Evolutionary conservation across 2,888 invertebrate species (phyloP), one percentile per base, ranked within the genome.

Genomic region (Deladenus siricidicola): DNA sequence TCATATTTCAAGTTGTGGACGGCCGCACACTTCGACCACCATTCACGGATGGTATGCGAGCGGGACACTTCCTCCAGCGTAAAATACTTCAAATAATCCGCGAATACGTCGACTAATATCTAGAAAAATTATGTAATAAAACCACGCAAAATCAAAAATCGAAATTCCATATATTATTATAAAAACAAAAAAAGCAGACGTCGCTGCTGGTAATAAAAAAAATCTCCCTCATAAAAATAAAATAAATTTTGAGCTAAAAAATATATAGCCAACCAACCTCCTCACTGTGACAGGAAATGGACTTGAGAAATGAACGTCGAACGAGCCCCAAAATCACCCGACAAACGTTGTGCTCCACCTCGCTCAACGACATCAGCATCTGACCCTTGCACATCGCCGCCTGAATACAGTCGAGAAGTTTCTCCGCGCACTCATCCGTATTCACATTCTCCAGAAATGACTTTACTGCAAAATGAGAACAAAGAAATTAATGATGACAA

Each of bases 21-120:
- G 24, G 59, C 49, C n/a, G 72, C 69, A 44, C 70, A 65, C 23
- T 60, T 63, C 19, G 30, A 58, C 76, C 76, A 76, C 75, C 75
- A 77, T 51, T 72, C 72, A 6, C 76, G 58, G 43, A 68, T 69
- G 1, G 70, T 71, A 52, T 69, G 57, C n/a, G 29, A 54, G 26
- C 72, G 63, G 1, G 74, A 60, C 17, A 76, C 45, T 19, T 66
- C 65, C 0, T 61, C 47, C 24, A 70, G 63, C 6, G 49, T 21
- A 51, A 72, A 77, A 55, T 69, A 74, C 1, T 59, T 24, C 3
- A 67, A 44, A 49, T 72, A 76, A 10, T 64, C 60, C 10, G 52
- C 52, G 57, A 69, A 74, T 3, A 73, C 62, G 10, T 52, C 47
- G 2, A 45, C 58, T 61, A 73, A 64, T 14, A 71, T 48, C 63